These are phyloP conservation scores for Eulithis prunata DNA, from an alignment of 2,888 invertebrate species.

Conservation along the genomic window DNA sequence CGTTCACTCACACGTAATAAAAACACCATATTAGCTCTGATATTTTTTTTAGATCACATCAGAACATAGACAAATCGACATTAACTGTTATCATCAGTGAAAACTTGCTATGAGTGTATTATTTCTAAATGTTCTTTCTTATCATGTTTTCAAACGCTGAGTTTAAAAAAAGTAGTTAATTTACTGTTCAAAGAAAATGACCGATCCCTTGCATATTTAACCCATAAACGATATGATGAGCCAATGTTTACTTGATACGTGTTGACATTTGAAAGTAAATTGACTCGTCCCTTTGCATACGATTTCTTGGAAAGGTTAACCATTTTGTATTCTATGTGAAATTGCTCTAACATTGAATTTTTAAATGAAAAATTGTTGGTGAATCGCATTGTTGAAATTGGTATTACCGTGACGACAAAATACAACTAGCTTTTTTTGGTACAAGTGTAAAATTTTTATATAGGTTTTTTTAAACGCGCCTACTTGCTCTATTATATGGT, in stretches of 20 bases:
- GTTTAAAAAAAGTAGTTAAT: not conserved
- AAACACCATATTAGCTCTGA: too few relatives aligned
- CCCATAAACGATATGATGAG: slow-evolving; percentile 32
- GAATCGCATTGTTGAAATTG: not conserved
- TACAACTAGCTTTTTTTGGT: too few relatives aligned
- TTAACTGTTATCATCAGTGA: too few relatives aligned
- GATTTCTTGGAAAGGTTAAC: slow-evolving; percentile 28
- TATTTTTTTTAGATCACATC: too few relatives aligned
- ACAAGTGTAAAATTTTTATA: too few relatives aligned
- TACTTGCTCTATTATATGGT: too few relatives aligned
- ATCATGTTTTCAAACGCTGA: too few relatives aligned
- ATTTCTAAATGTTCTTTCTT: too few relatives aligned
- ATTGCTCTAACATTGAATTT: slow-evolving; percentile 31
- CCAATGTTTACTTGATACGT: slow-evolving; percentile 45
- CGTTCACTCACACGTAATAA: too few relatives aligned
- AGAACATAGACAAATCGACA: too few relatives aligned
- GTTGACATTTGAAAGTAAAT: slow-evolving; percentile 48
- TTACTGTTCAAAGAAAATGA: not conserved
- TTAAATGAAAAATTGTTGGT: not conserved
- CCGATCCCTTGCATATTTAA: slow-evolving; percentile 15
- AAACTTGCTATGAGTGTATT: too few relatives aligned
- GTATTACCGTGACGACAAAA: not conserved
- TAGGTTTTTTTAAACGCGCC: too few relatives aligned
- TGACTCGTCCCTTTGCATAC: slow-evolving; percentile 31
- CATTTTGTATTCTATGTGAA: slow-evolving; percentile 43